These are phyloP conservation scores for Oegoconia quadripuncta DNA, from an alignment of 2,888 invertebrate species.

Conservation along the genomic window DNA sequence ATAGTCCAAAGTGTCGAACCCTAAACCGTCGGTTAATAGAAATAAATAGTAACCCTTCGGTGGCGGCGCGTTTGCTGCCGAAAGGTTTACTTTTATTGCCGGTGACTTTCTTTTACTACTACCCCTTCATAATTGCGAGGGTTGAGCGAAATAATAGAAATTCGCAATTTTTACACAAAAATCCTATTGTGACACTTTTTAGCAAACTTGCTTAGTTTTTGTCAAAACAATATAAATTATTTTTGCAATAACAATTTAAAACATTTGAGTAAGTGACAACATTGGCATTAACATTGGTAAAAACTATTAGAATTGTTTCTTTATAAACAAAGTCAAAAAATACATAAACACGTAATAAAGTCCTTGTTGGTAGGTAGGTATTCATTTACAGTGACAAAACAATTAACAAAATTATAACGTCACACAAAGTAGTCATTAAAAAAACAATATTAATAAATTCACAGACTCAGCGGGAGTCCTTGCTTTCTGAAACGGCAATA, in stretches of 20 bases:
- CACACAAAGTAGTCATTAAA: background rate
- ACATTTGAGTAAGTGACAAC: background rate
- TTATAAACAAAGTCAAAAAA: too few species aligned
- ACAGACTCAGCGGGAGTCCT: slow-evolving; percentile 54
- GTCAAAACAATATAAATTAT: slow-evolving; percentile 8
- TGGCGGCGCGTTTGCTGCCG: slow-evolving; percentile 63
- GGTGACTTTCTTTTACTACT: slow-evolving; percentile 64
- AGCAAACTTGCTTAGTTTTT: slow-evolving; percentile 28
- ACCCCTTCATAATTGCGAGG: slow-evolving; percentile 70
- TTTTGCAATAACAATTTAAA: slow-evolving; percentile 5
- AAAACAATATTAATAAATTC: slow-evolving; percentile 35
- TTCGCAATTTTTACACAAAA: slow-evolving; percentile 45
- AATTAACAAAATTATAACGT: too few species aligned
- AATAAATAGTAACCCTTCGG: slow-evolving; percentile 74
- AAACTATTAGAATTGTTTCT: too few species aligned
- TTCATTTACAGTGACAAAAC: too few species aligned
- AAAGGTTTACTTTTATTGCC: slow-evolving; percentile 75
- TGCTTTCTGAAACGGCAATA: slow-evolving; percentile 46
- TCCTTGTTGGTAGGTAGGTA: too few species aligned
- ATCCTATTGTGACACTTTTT: slow-evolving; percentile 42
- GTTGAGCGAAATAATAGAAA: slow-evolving; percentile 52
- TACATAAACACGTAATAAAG: too few species aligned
- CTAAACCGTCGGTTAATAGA: slow-evolving; percentile 61
- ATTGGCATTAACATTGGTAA: too few species aligned
- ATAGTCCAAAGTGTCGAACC: slow-evolving; percentile 48